Base-by-base conservation (phyloP, 2,888 invertebrate species). In the Neocrepidodera transversa region DNA sequence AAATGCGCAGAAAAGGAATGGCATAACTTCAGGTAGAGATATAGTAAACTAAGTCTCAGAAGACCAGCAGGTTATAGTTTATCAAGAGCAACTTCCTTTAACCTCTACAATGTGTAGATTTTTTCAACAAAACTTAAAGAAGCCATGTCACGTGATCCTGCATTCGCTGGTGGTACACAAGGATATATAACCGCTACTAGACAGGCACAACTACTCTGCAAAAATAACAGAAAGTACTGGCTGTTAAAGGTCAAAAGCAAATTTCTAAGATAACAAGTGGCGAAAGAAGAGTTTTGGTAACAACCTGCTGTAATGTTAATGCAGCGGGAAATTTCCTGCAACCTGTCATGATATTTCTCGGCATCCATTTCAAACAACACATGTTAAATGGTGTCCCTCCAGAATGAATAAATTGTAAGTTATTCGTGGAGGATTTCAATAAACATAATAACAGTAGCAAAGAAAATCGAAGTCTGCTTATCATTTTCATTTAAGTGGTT, bases 111-210 rank as follows among this genome's bases (percentile, higher is more conserved):
- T 23, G 23, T 23, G 7, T 3, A 23, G 4, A 23, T 23, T 23
- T 23, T 23, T 7, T 23, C 3, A 3, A 7, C 3, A 7, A 23
- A 23, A 23, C 3, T 23, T 3, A 23, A 3, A 23, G 3, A 23
- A 23, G 7, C 7, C 7, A 45, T 10, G 26, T 2, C 11, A 11
- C n/a, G 20, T 2, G 3, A 18, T 60, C 16, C 23, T 32, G 42
- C 42, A 11, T 63, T 35, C 40, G 50, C 59, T 52, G 23, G 51
- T 48, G 59, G 59, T n/a, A n/a, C 6, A 13, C 26, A 28, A 8
- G 56, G 1, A 49, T 64, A 7, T 58, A 32, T 30, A 61, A 63
- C 40, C 40, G 58, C 2, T 63, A 65, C 40, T 56, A 65, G 28
- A 62, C 63, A 4, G 40, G 38, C 6, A 60, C 63, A n/a, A 54